These are phyloP conservation scores for Mylabris sibirica DNA, from an alignment of 2,888 invertebrate species.

Conservation along the genomic window DNA sequence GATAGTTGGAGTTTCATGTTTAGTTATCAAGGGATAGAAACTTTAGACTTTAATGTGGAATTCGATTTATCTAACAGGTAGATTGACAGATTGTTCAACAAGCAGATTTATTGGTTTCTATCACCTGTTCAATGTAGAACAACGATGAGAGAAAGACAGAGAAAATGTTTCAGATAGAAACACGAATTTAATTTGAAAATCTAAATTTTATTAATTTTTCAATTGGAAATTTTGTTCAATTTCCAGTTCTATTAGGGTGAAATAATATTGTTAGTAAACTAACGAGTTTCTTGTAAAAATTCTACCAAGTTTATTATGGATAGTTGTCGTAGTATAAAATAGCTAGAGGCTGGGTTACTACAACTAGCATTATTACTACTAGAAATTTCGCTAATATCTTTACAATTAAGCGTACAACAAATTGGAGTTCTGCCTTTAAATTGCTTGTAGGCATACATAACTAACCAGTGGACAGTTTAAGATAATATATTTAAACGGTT, in stretches of 20 bases:
- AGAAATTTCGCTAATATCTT: neutral
- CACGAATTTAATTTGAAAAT: too few species aligned
- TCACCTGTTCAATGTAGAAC: neutral
- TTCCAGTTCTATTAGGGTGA: too few species aligned
- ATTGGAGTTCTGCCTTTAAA: neutral
- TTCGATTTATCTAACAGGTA: constrained; percentile 7
- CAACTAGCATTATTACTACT: neutral
- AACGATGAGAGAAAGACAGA: too few species aligned
- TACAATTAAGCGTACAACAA: neutral
- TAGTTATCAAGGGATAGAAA: neutral
- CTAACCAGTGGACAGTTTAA: too few species aligned
- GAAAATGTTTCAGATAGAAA: too few species aligned
- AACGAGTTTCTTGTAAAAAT: too few species aligned
- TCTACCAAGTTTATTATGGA: too few species aligned
- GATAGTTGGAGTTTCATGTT: neutral
- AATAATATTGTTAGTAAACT: too few species aligned
- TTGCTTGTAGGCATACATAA: neutral
- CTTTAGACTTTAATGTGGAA: neutral
- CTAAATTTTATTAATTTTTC: too few species aligned
- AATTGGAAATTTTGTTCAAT: too few species aligned
- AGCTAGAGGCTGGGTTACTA: neutral
- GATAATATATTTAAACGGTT: too few species aligned
- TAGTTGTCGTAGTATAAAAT: neutral
- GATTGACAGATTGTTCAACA: constrained; percentile 2
- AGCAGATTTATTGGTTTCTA: constrained; percentile 6